Base-by-base conservation (phyloP, 2,888 invertebrate species). In the Fragum fragum region DNA sequence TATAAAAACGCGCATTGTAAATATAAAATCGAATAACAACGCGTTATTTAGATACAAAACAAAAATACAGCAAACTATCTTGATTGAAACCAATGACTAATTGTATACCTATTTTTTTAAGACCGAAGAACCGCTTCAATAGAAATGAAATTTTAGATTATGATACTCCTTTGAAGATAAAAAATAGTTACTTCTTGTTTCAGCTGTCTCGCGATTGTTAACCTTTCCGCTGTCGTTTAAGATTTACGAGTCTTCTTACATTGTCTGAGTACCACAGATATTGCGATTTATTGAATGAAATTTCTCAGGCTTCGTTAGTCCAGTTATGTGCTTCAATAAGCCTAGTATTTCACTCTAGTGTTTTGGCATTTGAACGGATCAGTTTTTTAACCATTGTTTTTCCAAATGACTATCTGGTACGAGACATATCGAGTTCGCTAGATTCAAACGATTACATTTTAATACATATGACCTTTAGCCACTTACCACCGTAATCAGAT, bases 401-500 rank as follows among this genome's bases (percentile, higher is more conserved):
- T 18, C 57, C 9, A 9, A 2, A 77, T 42, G 63, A 74, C 32
- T 52, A 79, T 69, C 59, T 32, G 61, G 79, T 79, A 69, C 79
- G 52, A 36, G 9, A 52, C 61, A 69, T 74, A 79, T 79, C 79
- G 55, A 75, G 36, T 79, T 79, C 66, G n/a, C 18, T 16, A 66
- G 75, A 75, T 75, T 21, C 26, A 21, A 47, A 47, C 32, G 75
- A 75, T 75, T 63, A 55, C 28, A 32, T 52, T 47, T n/a, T 42
- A 28, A 63, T 75, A 61, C 66, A 75, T 66, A 52, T 70, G 79
- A 71, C 74, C 79, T 61, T 57, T 71, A n/a, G 2, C 70, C 29
- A 71, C 70, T 32, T 52, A 71, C 59, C 70, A 74, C 71, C 79
- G 71, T 71, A 77, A 32, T 32, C 29, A 32, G 32, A 32, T 29